These are phyloP conservation scores for Mamestra brassicae DNA, from an alignment of 2,888 invertebrate species.

Conservation along the genomic window DNA sequence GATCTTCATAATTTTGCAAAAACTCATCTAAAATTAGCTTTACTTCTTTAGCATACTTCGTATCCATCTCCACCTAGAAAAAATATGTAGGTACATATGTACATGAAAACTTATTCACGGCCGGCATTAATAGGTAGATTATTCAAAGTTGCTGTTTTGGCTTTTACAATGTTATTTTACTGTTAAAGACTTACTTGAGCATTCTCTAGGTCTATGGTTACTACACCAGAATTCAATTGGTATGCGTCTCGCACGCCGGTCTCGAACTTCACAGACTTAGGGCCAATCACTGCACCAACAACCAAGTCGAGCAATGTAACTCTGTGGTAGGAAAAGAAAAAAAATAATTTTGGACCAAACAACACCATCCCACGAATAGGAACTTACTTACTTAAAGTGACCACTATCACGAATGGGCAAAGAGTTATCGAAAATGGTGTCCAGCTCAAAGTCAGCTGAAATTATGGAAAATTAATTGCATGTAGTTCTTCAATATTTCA, in stretches of 20 bases:
- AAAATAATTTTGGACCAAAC: not conserved
- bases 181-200: constrained; percentile 15
- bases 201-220: constrained; percentile 5
- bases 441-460: constrained; percentile 28
- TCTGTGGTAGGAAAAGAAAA: not conserved
- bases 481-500: not conserved
- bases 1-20: constrained; percentile 1
- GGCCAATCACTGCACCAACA: constrained; percentile 19
- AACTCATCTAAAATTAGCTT: constrained; percentile 21
- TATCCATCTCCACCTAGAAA: constrained; percentile 36
- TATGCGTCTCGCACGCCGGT: not conserved
- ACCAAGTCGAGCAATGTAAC: constrained; percentile 5
- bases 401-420: constrained; percentile 19
- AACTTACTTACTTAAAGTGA: constrained; percentile 30
- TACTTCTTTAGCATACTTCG: constrained; percentile 7
- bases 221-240: constrained; percentile 10
- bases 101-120: too few species aligned
- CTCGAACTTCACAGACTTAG: not conserved
- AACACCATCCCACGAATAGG: not conserved
- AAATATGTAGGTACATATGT: not conserved
- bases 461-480: not conserved
- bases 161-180: not conserved
- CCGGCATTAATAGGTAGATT: not conserved
- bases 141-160: not conserved
- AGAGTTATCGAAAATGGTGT: constrained; percentile 8